A percentile compares a stretch with the other conserved stretches of the same genome.
phyloP scores from a whole-genome alignment of 2,113 vertebrate species.

The Pristiophorus japonicus region DNA sequence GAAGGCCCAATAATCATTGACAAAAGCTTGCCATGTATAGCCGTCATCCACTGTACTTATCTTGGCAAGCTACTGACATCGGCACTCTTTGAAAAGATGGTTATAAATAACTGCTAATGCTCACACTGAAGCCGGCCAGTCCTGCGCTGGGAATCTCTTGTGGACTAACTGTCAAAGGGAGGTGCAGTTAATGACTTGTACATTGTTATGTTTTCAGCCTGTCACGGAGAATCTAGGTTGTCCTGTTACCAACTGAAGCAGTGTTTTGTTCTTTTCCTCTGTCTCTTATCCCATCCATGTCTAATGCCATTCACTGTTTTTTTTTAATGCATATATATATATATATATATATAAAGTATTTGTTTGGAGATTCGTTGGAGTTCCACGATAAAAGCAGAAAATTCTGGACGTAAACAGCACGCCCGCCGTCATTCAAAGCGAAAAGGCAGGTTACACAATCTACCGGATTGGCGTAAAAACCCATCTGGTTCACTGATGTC shows the following conservation, averaged over 20 bases:
- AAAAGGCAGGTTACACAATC: neutral
- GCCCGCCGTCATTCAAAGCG: neutral
- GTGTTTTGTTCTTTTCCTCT: neutral
- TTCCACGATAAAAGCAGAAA: neutral
- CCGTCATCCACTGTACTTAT: neutral
- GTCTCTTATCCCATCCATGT: neutral
- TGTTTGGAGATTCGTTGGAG: neutral
- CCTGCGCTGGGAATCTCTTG: neutral
- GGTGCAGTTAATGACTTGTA: neutral
- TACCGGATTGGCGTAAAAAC: too few relatives aligned
- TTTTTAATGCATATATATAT: neutral
- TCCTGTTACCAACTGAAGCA: neutral
- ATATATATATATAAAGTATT: neutral
- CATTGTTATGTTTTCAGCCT: neutral
- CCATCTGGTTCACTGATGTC: too few relatives aligned
- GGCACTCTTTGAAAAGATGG: neutral
- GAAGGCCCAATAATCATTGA: neutral
- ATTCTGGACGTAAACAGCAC: neutral
- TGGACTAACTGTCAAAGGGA: neutral
- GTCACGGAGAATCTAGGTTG: neutral
- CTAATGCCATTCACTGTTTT: neutral
- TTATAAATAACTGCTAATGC: neutral
- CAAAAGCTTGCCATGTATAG: neutral
- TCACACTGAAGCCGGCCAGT: neutral
- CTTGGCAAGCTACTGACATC: neutral